A percentile compares a stretch with the other conserved stretches of the same genome.
Evolutionary conservation across 1,140 invertebrate genomes (phyloP).

Genomic region (Holotrichia oblita): DNA sequence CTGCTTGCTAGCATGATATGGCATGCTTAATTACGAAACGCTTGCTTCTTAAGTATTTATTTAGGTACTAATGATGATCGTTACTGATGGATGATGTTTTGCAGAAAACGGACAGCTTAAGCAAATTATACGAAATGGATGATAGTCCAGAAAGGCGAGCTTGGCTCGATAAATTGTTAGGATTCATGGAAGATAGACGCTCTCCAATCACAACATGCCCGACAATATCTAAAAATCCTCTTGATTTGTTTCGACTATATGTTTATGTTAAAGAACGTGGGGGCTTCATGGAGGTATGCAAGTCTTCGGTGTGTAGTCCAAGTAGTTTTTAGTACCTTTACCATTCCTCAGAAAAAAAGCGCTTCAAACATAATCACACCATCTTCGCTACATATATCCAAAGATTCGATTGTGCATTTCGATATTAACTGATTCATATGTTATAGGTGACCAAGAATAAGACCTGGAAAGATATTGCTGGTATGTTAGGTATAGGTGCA

Average conservation of each 20-base stretch:
- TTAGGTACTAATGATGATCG: not conserved
- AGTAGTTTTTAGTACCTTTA: conserved; percentile 35
- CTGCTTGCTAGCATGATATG: conserved; percentile 54
- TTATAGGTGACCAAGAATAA: conserved; percentile 95
- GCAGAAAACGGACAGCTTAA: conserved; percentile 89
- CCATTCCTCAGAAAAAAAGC: conserved; percentile 28
- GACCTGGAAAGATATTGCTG: conserved; percentile 98
- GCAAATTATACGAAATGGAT: conserved; percentile 97
- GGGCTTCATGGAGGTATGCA: conserved; percentile 96
- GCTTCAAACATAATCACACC: conserved; percentile 17
- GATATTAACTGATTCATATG: not conserved
- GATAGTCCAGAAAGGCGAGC: conserved; percentile 89
- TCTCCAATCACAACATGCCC: conserved; percentile 94
- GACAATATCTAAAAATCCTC: conserved; percentile 96
- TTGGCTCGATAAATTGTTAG: conserved; percentile 92
- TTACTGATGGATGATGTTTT: conserved; percentile 42
- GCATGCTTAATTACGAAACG: conserved; percentile 50
- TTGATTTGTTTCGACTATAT: conserved; percentile 97
- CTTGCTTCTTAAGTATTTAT: not conserved
- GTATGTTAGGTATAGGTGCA: conserved; percentile 90
- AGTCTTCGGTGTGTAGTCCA: conserved; percentile 28
- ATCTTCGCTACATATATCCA: not conserved
- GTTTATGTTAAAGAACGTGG: conserved; percentile 94
- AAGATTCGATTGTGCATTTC: no score
- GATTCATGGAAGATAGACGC: conserved; percentile 93